Conservation (phyloP, 2,113 vertebrate genomes). For the Donacobius atricapilla region DNA sequence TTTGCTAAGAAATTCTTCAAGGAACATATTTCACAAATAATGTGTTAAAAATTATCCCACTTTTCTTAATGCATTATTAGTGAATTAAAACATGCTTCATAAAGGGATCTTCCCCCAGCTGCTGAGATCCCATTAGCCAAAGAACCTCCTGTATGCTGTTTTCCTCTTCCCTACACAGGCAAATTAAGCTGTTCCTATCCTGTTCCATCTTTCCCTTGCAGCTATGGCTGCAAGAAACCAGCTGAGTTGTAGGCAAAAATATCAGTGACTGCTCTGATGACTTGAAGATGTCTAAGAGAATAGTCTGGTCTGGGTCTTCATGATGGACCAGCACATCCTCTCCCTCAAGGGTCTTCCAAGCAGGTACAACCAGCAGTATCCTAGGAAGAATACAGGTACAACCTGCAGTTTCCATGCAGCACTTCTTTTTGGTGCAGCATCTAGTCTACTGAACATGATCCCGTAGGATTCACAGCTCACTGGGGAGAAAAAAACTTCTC, state of each 20-base stretch:
- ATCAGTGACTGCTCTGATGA: not conserved
- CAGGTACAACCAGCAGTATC: not conserved
- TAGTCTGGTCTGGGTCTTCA: not conserved
- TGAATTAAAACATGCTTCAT: not conserved
- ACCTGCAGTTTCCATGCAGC: not conserved
- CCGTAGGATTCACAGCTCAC: not conserved
- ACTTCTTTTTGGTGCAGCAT: not conserved
- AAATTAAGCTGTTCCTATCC: not conserved
- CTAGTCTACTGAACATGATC: not conserved
- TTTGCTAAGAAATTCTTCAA: not conserved
- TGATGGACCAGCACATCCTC: not conserved
- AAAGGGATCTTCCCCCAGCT: not conserved
- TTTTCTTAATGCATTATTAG: not conserved
- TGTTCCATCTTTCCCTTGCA: not conserved
- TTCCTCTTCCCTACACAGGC: not conserved
- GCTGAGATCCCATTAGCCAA: not conserved
- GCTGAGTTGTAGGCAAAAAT: not conserved
- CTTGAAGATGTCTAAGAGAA: not conserved
- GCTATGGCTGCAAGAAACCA: not conserved
- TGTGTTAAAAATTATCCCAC: not conserved
- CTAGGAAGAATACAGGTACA: no score
- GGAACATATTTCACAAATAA: not conserved
- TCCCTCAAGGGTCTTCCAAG: not conserved
- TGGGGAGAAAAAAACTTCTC: not conserved
- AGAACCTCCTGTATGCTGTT: not conserved